A percentile compares a stretch with the other conserved stretches of the same genome.
Evolutionary conservation across 2,888 invertebrate species (phyloP).

Genomic region (Herminia tarsipennalis): DNA sequence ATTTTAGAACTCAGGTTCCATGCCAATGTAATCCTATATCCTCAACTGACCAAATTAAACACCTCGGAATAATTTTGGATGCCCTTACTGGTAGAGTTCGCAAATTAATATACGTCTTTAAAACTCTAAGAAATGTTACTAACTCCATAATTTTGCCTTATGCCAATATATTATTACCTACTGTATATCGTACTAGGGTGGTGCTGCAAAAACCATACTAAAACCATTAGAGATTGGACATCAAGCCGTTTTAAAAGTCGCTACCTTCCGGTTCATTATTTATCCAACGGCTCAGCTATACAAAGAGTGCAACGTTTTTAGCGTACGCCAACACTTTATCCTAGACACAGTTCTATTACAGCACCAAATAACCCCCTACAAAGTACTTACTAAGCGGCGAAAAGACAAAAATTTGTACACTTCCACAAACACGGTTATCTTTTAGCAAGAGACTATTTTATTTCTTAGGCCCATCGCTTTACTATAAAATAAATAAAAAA

Average conservation of each 20-base stretch:
- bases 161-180: slow-evolving; percentile 3
- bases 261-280: not conserved
- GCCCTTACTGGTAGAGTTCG: not conserved
- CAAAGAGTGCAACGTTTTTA: not conserved
- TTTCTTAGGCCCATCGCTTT: too few species aligned
- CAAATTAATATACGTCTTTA: slow-evolving; percentile 9
- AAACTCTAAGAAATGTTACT: slow-evolving; percentile 1
- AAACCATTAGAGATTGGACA: slow-evolving; percentile 1
- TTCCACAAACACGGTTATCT: too few species aligned
- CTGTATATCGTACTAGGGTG: slow-evolving; percentile 7
- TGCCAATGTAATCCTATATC: too few species aligned
- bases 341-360: not conserved
- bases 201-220: not conserved
- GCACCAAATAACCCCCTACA: not conserved
- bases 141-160: slow-evolving; percentile 2
- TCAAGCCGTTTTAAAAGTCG: slow-evolving; percentile 1
- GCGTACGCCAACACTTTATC: not conserved
- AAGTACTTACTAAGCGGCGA: not conserved
- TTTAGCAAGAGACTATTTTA: too few species aligned
- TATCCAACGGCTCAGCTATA: slow-evolving; percentile 3
- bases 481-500: too few species aligned
- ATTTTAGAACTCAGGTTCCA: too few species aligned
- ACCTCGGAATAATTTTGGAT: not conserved
- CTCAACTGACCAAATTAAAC: too few species aligned
- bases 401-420: too few species aligned